Evolutionary conservation across 2,888 invertebrate genomes (phyloP).

Genomic region (Pocota personata): DNA sequence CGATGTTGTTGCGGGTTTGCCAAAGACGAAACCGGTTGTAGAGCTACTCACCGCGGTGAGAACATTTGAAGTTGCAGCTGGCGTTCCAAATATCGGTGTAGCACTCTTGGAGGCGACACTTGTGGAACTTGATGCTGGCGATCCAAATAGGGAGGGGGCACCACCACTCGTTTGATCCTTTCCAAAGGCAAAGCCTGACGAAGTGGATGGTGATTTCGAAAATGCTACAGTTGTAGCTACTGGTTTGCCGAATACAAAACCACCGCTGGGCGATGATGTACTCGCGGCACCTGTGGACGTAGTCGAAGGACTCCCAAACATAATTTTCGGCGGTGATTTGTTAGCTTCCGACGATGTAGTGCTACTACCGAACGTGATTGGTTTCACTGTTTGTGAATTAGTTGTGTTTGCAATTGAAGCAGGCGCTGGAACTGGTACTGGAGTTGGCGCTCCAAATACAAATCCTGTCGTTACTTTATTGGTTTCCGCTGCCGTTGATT

Average conservation of each 20-base stretch:
- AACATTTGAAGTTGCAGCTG: slow-evolving; percentile 44
- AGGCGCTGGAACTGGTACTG: slow-evolving; percentile 49
- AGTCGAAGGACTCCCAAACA: slow-evolving; percentile 15
- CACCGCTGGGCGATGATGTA: slow-evolving; percentile 25
- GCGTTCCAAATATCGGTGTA: slow-evolving; percentile 33
- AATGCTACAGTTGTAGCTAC: slow-evolving; percentile 36
- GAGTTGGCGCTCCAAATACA: slow-evolving; percentile 62
- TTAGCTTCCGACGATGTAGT: slow-evolving; percentile 20
- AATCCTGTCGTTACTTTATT: slow-evolving; percentile 40
- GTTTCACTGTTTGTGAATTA: slow-evolving; percentile 27
- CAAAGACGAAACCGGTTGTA: slow-evolving; percentile 59
- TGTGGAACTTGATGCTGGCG: slow-evolving; percentile 45
- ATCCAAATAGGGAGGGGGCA: slow-evolving; percentile 29
- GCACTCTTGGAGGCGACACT: slow-evolving; percentile 40
- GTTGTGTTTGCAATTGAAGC: slow-evolving; percentile 16
- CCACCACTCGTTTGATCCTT: slow-evolving; percentile 21
- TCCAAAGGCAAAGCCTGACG: slow-evolving; percentile 30
- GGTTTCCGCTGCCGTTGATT: slow-evolving; percentile 15
- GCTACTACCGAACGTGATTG: slow-evolving; percentile 43
- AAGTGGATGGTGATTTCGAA: slow-evolving; percentile 20
- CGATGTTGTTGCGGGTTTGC: slow-evolving; percentile 52
- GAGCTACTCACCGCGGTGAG: slow-evolving; percentile 73
- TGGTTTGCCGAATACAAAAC: slow-evolving; percentile 43
- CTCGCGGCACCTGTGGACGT: slow-evolving; percentile 9
- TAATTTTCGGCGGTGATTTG: slow-evolving; percentile 35